Evolutionary conservation across 2,113 vertebrate species (phyloP), one percentile per base, ranked within the genome.

Genomic region (Nicator chloris): DNA sequence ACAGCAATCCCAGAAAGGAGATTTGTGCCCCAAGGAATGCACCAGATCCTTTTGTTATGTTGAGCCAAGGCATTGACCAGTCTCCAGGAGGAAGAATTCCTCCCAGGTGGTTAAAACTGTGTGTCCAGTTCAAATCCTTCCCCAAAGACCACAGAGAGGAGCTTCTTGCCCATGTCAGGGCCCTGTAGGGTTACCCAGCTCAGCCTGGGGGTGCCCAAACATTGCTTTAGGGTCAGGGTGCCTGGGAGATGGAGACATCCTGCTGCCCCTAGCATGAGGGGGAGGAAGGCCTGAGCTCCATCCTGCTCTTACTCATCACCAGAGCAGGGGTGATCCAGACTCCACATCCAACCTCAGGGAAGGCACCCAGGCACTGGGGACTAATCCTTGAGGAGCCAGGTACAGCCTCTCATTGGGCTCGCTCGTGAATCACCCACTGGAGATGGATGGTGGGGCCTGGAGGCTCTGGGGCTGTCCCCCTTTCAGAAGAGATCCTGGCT

Each of bases 351-450:
- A 6, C 23, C 23, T 17, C 3, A 12, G 39, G 45, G 50, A 61
- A 59, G 9, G 5, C 51, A 78, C n/a, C 8, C 7, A 0, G 11
- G 39, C n/a, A 20, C 13, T 53, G 45, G 26, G 22, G 30, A 54
- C 39, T 14, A 27, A 71, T 51, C 26, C 53, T 31, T 11, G 28
- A 57, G 37, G 5, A 73, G 31, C 31, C 7, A 2, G 15, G 44
- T 51, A 45, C 30, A 68, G 27, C 30, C 49, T 21, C 33, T 73
- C 5, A 0, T 6, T 64, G 35, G 31, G 50, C 31, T 70, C 1
- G 0, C 42, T 82, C 0, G 0, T 22, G 50, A 45, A 70, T 22
- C 13, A 3, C 4, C 26, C 49, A 27, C 15, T 39, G 4, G 10
- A 72, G 47, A 37, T 12, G 16, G 28, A 28, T 54, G 35, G 40